phyloP scores from a whole-genome alignment of 2,888 invertebrate species.

The Neoscelio sp. region DNA sequence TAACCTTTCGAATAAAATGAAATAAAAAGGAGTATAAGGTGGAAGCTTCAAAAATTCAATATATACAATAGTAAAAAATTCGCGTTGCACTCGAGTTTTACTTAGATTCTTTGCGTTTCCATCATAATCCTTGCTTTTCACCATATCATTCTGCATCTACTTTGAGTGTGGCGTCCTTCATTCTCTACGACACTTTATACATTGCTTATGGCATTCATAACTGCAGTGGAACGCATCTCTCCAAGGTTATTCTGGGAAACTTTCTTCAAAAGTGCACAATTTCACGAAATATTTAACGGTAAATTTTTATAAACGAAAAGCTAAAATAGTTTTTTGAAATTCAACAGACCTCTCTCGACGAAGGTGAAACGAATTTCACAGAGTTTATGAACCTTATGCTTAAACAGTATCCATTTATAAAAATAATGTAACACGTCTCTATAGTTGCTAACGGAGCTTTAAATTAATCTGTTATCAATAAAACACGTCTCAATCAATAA shows the following conservation, averaged over 20 bases:
- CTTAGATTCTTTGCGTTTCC: constrained; percentile 7
- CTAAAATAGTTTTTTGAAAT: constrained; percentile 17
- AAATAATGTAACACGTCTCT: too few species aligned
- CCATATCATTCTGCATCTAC: constrained; percentile 16
- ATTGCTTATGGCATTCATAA: constrained; percentile 35
- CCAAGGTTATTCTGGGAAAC: too few species aligned
- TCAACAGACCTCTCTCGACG: neutral
- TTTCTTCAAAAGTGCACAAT: constrained; percentile 24
- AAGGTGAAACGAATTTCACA: neutral
- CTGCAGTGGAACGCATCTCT: constrained; percentile 16
- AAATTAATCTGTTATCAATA: constrained; percentile 16
- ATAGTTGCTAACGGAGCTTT: too few species aligned
- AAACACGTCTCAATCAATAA: neutral
- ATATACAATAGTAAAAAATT: neutral
- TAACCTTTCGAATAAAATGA: too few species aligned
- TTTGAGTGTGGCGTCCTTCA: constrained; percentile 35
- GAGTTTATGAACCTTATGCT: neutral
- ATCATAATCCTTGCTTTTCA: constrained; percentile 9
- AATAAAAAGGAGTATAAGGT: neutral
- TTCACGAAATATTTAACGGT: constrained; percentile 36
- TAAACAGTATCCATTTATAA: neutral
- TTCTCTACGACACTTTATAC: constrained; percentile 33
- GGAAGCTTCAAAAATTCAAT: constrained; percentile 3
- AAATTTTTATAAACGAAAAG: constrained; percentile 28
- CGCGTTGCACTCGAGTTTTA: neutral